These are phyloP conservation scores for Eunapius fragilis DNA, from an alignment of 37 sponge, comb jelly and placozoan genomes.

Conservation along the genomic window DNA sequence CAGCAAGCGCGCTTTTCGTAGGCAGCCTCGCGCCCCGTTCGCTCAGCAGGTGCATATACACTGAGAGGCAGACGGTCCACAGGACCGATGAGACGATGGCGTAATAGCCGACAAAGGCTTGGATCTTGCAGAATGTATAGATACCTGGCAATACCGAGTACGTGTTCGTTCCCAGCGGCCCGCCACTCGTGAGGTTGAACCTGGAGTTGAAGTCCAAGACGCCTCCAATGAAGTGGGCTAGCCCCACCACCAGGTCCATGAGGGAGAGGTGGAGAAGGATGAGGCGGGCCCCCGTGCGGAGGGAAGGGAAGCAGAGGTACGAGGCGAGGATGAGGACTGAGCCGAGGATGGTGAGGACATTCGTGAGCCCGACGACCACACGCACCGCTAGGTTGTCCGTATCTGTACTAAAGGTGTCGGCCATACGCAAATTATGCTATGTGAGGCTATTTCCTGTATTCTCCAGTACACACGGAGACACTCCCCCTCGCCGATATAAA, in stretches of 20 bases:
- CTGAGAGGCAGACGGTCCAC: slow-evolving; percentile 65
- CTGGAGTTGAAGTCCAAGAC: slow-evolving; percentile 23
- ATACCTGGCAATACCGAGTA: too few species aligned
- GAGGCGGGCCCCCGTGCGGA: slow-evolving; percentile 42
- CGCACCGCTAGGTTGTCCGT: not conserved
- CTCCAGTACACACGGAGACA: too few species aligned
- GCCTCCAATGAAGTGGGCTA: slow-evolving; percentile 50
- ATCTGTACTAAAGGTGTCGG: not conserved
- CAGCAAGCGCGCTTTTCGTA: not conserved
- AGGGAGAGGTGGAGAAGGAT: slow-evolving; percentile 60
- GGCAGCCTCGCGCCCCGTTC: not conserved
- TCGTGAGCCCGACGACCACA: slow-evolving; percentile 13
- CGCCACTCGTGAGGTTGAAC: too few species aligned
- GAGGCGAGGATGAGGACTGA: slow-evolving; percentile 47
- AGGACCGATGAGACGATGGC: slow-evolving; percentile 55
- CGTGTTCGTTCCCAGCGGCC: too few species aligned
- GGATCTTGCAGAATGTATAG: slow-evolving; percentile 33
- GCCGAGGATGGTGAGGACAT: slow-evolving; percentile 43
- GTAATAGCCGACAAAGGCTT: slow-evolving; percentile 75
- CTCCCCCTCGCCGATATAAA: too few species aligned
- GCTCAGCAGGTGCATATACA: slow-evolving; percentile 43
- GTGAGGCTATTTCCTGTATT: not conserved
- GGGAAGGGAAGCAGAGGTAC: slow-evolving; percentile 31
- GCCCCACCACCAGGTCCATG: slow-evolving; percentile 31
- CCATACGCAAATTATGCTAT: too few species aligned